Percentiles rank a stretch among this genome's conserved stretches.
Evolutionary conservation across 2,797 vertebrate genomes (phyloP).

Genomic region (Coccyzus lansbergi): DNA sequence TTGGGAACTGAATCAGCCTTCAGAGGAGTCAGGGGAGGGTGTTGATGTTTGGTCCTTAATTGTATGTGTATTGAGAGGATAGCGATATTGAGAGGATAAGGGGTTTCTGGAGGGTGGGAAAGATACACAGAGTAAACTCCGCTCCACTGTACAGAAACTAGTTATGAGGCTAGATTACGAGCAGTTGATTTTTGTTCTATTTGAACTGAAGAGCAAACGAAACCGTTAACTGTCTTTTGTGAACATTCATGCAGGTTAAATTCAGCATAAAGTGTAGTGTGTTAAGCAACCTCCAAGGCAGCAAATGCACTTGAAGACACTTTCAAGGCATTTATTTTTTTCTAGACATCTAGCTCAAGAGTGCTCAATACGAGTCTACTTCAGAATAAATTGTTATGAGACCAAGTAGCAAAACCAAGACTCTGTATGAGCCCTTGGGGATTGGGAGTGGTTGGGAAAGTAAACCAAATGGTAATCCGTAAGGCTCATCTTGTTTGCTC

Average conservation of each 20-base stretch:
- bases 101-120: not conserved
- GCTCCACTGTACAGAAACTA: not conserved
- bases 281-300: not conserved
- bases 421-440: not conserved
- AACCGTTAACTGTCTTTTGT: not conserved
- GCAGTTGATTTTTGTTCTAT: not conserved
- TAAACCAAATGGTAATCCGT: not conserved
- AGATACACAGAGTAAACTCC: not conserved
- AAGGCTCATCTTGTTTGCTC: not conserved
- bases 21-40: not conserved
- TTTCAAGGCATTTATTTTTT: not conserved
- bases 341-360: not conserved
- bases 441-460: not conserved
- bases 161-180: not conserved
- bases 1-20: not conserved
- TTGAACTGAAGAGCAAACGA: not conserved
- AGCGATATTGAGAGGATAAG: not conserved
- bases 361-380: not conserved
- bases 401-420: not conserved
- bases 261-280: not conserved
- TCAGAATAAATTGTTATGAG: not conserved
- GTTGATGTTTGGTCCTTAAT: not conserved
- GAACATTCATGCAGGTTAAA: not conserved
- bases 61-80: not conserved
- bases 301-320: not conserved